Evolutionary conservation across 2,797 vertebrate species (phyloP).

Genomic region (Chelon labrosus): DNA sequence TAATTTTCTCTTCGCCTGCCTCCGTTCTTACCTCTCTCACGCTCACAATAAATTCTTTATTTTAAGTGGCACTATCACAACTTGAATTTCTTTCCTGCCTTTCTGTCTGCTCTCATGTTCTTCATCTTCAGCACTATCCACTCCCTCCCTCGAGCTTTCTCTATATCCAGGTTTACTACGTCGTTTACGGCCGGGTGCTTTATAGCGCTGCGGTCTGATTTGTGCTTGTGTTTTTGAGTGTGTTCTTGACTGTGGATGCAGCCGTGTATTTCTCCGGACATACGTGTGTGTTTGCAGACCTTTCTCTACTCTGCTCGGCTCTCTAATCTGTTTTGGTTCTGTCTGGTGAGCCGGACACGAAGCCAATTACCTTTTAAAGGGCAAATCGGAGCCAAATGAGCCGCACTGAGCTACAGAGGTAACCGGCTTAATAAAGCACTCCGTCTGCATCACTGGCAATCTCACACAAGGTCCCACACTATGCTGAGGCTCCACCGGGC

Average conservation of each 20-base stretch:
- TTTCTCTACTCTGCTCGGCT: constrained; percentile 56
- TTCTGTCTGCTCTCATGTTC: not conserved
- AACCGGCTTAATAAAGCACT: constrained; percentile 73
- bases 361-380: constrained; percentile 87
- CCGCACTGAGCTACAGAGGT: constrained; percentile 64
- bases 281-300: constrained; percentile 58
- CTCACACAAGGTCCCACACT: constrained; percentile 45
- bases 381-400: constrained; percentile 80
- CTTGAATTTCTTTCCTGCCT: constrained; percentile 11
- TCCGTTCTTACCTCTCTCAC: constrained; percentile 6
- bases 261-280: constrained; percentile 13
- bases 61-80: constrained; percentile 8
- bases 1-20: too few species aligned
- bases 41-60: constrained; percentile 2
- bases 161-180: constrained; percentile 15
- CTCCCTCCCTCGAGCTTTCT: constrained; percentile 9
- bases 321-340: constrained; percentile 85
- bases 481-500: constrained; percentile 14
- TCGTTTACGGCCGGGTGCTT: constrained; percentile 43
- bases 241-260: constrained; percentile 13
- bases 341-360: constrained; percentile 82
- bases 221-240: constrained; percentile 13
- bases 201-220: constrained; percentile 33
- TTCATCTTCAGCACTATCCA: constrained; percentile 17
- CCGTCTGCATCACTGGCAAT: constrained; percentile 64